Evolutionary conservation across 2,888 invertebrate species (phyloP).

Genomic region (Erebia ligea): DNA sequence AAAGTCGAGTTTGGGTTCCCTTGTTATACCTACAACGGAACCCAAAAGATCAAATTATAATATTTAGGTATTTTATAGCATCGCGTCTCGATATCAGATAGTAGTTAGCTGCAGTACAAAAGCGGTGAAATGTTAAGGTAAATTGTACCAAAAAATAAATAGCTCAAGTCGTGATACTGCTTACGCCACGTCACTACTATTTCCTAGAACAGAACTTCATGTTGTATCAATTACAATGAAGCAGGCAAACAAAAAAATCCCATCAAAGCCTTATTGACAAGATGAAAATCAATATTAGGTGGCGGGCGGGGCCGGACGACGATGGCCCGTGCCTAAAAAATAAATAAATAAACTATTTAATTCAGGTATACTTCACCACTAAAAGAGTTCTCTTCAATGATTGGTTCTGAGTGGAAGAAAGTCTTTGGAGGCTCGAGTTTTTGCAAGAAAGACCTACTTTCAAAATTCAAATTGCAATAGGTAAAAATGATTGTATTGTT

Average conservation of each 20-base stretch:
- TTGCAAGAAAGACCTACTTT: not conserved
- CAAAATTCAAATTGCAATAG: not conserved
- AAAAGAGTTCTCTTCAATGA: not conserved
- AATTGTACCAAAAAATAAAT: too few species aligned
- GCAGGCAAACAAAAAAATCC: conserved; percentile 28
- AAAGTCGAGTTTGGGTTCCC: too few species aligned
- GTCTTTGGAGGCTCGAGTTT: not conserved
- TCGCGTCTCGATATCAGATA: too few species aligned
- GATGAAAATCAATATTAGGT: conserved; percentile 23
- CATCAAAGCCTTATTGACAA: conserved; percentile 21
- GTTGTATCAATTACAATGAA: conserved; percentile 19
- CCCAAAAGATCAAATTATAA: too few species aligned
- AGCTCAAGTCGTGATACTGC: too few species aligned
- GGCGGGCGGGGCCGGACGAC: conserved; percentile 6
- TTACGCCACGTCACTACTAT: too few species aligned
- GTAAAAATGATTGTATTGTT: too few species aligned
- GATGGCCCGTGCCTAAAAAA: conserved; percentile 20
- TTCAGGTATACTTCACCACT: not conserved
- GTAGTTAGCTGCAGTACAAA: too few species aligned
- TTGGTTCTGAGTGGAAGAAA: not conserved
- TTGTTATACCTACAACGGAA: too few species aligned
- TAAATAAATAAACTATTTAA: conserved; percentile 16
- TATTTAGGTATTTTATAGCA: too few species aligned
- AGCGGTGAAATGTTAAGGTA: too few species aligned
- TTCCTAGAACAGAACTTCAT: not conserved